Evolutionary conservation across 2,797 vertebrate genomes (phyloP), one percentile per base, ranked within the genome.

Genomic region (Muraenolepis orangiensis): DNA sequence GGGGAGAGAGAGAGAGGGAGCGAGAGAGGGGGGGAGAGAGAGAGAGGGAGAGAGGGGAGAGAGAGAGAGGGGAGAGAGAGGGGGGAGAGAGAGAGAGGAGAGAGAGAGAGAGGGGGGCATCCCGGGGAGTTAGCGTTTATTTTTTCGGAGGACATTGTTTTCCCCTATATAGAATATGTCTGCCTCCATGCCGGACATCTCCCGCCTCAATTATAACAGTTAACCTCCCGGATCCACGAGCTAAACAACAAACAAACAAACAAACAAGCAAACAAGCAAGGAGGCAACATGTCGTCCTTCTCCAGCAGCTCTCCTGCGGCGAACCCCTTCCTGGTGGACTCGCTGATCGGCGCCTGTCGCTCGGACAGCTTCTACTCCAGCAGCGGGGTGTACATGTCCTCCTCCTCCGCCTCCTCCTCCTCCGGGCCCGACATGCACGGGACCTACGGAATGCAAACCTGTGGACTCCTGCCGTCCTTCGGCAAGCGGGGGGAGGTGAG

Each of bases 131-230:
- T 95, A n/a, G 94, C 95, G 94, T n/a, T n/a, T n/a, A n/a, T n/a
- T n/a, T n/a, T n/a, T n/a, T n/a, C 94, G 83, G 94, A 95, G 96
- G n/a, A n/a, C n/a, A 96, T 97, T 98, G 96, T 98, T 98, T 98
- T 97, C 94, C 95, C n/a, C n/a, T n/a, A n/a, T n/a, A n/a, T 96
- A 96, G 98, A n/a, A 97, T 95, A 99, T 99, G 98, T 98, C 97
- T 97, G 95, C 95, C 93, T 97, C 94, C 96, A 97, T n/a, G n/a
- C 96, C 98, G 95, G 96, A 98, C 96, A 96, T 94, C 95, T 96
- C 95, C 95, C 95, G 95, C 95, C 95, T 95, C 93, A n/a, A n/a
- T n/a, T 92, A 94, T 96, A 96, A 95, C n/a, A n/a, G n/a, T n/a
- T n/a, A n/a, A 96, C 93, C 86, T 64, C 80, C 80, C n/a, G n/a